These are phyloP conservation scores for Drosophila suzukii DNA, from an alignment of 1,140 invertebrate species.

Conservation along the genomic window DNA sequence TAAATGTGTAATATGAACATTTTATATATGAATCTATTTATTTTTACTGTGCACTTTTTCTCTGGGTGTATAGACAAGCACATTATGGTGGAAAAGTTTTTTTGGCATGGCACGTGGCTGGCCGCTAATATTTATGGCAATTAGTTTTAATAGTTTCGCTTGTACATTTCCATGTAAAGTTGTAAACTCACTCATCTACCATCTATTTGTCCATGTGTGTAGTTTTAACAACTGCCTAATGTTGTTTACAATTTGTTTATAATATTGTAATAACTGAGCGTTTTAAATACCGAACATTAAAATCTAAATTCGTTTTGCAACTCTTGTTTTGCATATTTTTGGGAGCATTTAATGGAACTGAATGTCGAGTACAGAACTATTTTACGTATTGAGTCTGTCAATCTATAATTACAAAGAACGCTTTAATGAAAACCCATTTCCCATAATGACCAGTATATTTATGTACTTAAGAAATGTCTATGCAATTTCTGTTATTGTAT, in stretches of 20 bases:
- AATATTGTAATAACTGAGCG: conserved; percentile 46
- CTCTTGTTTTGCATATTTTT: conserved; percentile 15
- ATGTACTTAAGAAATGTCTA: not conserved
- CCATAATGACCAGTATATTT: not conserved
- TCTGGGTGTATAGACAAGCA: not conserved
- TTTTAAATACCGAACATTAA: conserved; percentile 9
- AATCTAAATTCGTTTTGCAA: not conserved
- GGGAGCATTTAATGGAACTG: not conserved
- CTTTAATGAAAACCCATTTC: too few relatives aligned
- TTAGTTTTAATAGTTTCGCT: conserved; percentile 81
- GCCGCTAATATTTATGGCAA: conserved; percentile 80
- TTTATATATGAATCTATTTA: too few relatives aligned
- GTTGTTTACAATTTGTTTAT: conserved; percentile 67
- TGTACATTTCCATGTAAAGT: conserved; percentile 73
- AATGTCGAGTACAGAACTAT: not conserved
- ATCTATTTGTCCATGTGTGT: conserved; percentile 15
- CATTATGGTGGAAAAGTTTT: conserved; percentile 55
- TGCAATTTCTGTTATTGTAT: not conserved
- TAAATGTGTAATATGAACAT: too few relatives aligned
- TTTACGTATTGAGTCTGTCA: not conserved
- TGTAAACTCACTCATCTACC: conserved; percentile 43
- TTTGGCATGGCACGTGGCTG: conserved; percentile 65
- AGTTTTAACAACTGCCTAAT: conserved; percentile 66
- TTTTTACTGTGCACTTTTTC: too few relatives aligned
- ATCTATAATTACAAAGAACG: not conserved